Evolutionary conservation across 2,888 invertebrate genomes (phyloP).

Genomic region (Ptychoptera albimana): DNA sequence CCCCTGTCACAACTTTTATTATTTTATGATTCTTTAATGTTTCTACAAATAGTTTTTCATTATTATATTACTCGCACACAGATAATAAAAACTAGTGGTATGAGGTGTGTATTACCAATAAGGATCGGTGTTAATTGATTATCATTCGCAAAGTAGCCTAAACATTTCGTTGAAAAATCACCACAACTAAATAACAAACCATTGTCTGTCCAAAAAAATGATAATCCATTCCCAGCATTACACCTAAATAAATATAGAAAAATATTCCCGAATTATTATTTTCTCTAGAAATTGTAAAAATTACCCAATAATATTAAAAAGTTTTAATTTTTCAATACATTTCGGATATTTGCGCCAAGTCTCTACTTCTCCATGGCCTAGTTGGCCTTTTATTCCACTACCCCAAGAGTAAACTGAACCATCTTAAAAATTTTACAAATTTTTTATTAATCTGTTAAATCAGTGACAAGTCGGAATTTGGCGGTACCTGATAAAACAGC

Average conservation of each 20-base stretch:
- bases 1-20: constrained; percentile 40
- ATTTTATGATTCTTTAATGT: constrained; percentile 40
- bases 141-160: constrained; percentile 47
- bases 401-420: constrained; percentile 53
- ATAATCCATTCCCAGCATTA: constrained; percentile 47
- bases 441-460: neutral
- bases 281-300: constrained; percentile 3
- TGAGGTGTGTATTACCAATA: constrained; percentile 32
- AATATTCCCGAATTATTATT: constrained; percentile 2
- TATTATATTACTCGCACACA: too few species aligned
- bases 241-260: constrained; percentile 26
- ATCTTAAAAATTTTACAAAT: constrained; percentile 27
- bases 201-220: constrained; percentile 46
- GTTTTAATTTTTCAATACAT: constrained; percentile 41
- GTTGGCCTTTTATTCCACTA: constrained; percentile 45
- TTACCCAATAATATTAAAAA: constrained; percentile 40
- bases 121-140: constrained; percentile 39
- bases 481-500: constrained; percentile 35
- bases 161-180: constrained; percentile 40
- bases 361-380: constrained; percentile 38
- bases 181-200: constrained; percentile 56
- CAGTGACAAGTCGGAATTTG: too few species aligned
- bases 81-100: too few species aligned
- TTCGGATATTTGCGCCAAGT: constrained; percentile 38
- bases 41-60: constrained; percentile 18